A percentile compares a stretch with the other conserved stretches of the same genome.
Evolutionary conservation across 1,140 invertebrate species (phyloP).

Genomic region (honey bee (Apis mellifera)): DNA sequence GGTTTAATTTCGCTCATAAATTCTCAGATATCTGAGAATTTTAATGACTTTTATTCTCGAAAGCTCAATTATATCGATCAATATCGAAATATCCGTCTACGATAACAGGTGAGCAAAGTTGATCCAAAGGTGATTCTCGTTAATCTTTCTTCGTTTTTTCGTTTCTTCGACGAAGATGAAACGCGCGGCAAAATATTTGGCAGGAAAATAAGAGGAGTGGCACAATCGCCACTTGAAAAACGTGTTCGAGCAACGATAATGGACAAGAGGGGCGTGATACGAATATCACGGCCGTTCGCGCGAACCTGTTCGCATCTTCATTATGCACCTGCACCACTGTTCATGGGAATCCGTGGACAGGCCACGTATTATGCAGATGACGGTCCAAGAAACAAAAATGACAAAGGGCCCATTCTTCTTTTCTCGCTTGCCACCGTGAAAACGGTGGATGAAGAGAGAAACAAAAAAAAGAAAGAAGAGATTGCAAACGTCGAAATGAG

Average conservation of each 20-base stretch:
- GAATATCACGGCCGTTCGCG: constrained; percentile 57
- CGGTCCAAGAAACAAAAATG: constrained; percentile 51
- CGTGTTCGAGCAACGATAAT: constrained; percentile 61
- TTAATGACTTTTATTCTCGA: too few species aligned
- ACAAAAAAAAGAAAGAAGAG: not conserved
- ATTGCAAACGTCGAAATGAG: not conserved
- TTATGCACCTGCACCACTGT: constrained; percentile 32
- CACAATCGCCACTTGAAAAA: constrained; percentile 48
- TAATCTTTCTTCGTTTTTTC: not conserved
- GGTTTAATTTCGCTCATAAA: too few species aligned
- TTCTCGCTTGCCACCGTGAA: not conserved
- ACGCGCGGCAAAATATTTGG: constrained; percentile 19
- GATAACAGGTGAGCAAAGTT: constrained; percentile 1
- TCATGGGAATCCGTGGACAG: constrained; percentile 49
- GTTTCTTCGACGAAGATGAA: constrained; percentile 17
- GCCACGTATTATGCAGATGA: constrained; percentile 65
- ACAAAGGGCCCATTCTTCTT: constrained; percentile 2
- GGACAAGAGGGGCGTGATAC: constrained; percentile 52
- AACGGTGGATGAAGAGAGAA: not conserved
- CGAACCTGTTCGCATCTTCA: constrained; percentile 39
- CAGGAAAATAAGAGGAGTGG: constrained; percentile 29
- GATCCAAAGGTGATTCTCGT: not conserved
- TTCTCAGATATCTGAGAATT: too few species aligned
- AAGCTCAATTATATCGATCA: too few species aligned
- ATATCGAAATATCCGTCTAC: not conserved